Evolutionary conservation across 2,113 vertebrate species (phyloP).

Genomic region (Boulengeromyrus knoepffleri): DNA sequence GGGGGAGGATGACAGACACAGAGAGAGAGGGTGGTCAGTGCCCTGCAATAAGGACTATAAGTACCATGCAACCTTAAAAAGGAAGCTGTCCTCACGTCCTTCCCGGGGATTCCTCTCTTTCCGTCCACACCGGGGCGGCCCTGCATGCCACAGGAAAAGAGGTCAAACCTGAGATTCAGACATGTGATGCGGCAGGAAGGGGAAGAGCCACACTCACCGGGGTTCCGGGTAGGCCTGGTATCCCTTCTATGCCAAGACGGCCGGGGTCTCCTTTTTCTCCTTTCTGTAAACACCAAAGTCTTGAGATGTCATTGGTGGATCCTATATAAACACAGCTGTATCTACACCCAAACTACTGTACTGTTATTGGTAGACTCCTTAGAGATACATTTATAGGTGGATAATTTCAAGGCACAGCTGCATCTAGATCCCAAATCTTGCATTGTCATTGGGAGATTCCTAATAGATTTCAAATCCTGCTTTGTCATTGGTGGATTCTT

Average conservation of each 20-base stretch:
- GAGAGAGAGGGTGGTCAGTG: background rate
- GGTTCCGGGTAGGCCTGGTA: conserved; percentile 65
- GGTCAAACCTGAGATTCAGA: background rate
- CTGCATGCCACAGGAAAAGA: conserved; percentile 36
- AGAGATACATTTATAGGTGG: background rate
- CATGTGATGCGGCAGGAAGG: background rate
- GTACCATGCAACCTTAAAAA: background rate
- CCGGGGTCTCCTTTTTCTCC: conserved; percentile 64
- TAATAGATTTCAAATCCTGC: background rate
- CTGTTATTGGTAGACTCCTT: background rate
- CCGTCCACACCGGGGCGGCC: conserved; percentile 63
- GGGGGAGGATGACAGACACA: background rate
- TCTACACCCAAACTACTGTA: background rate
- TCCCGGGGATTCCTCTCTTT: conserved; percentile 60
- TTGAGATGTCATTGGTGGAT: background rate
- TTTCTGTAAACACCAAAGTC: conserved; percentile 38
- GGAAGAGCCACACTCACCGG: conserved; percentile 52
- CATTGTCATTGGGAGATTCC: background rate
- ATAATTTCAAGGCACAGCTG: background rate
- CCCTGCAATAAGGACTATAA: background rate
- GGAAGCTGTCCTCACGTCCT: conserved; percentile 49
- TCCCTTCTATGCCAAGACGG: conserved; percentile 58
- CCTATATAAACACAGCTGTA: background rate
- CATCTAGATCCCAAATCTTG: background rate
- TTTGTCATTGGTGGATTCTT: background rate